Conservation (phyloP, 2,888 invertebrate species). For the Erebia aethiops region DNA sequence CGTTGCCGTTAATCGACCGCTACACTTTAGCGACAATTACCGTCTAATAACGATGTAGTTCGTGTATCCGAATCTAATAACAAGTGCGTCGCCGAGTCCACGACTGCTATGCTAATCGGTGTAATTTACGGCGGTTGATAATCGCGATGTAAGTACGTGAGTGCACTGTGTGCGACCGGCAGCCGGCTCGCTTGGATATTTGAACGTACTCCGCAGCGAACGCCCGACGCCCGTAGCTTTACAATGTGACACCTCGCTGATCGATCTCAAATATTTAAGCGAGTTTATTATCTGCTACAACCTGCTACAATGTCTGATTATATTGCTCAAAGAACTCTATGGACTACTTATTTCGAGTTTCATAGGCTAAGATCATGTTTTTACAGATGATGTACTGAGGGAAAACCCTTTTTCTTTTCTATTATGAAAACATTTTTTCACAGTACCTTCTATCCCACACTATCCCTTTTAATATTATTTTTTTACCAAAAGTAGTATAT, state of each 20-base stretch:
- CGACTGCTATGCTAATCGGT: slow-evolving; percentile 78
- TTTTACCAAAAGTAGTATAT: no score
- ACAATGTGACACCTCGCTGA: slow-evolving; percentile 61
- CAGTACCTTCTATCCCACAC: no score
- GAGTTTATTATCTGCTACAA: slow-evolving; percentile 28
- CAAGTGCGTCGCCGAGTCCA: slow-evolving; percentile 66
- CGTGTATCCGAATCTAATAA: slow-evolving; percentile 74
- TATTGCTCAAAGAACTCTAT: no score
- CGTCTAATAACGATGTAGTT: slow-evolving; percentile 73
- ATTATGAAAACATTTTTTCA: no score
- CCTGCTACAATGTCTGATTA: not conserved
- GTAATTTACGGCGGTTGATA: slow-evolving; percentile 79
- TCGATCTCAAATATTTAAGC: slow-evolving; percentile 55
- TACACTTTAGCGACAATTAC: slow-evolving; percentile 76
- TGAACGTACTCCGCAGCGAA: slow-evolving; percentile 44
- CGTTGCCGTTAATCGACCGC: slow-evolving; percentile 78
- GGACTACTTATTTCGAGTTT: not conserved
- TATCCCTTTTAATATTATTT: no score
- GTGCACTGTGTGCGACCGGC: slow-evolving; percentile 70
- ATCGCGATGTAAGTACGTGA: slow-evolving; percentile 79
- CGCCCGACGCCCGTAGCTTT: slow-evolving; percentile 46
- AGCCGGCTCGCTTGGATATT: slow-evolving; percentile 44
- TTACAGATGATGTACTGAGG: no score
- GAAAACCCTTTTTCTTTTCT: no score
- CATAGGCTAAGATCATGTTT: not conserved